Evolutionary conservation across 2,797 vertebrate species (phyloP).

Genomic region (Chelonia mydas): DNA sequence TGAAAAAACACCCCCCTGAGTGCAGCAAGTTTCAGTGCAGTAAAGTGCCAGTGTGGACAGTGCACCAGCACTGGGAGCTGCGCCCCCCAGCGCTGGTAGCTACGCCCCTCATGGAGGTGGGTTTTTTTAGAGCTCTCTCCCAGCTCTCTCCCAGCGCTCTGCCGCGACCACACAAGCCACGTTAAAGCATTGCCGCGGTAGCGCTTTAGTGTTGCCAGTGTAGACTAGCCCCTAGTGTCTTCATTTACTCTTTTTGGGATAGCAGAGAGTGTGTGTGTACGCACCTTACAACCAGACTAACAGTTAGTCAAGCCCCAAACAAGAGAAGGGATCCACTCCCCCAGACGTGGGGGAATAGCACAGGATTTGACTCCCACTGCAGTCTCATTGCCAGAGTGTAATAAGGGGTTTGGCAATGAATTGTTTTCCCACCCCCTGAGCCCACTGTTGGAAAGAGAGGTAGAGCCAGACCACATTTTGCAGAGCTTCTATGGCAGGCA

Average conservation of each 20-base stretch:
- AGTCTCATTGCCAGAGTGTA: background rate
- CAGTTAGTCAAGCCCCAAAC: background rate
- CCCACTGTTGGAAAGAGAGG: background rate
- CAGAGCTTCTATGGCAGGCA: background rate
- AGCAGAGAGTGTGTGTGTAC: background rate
- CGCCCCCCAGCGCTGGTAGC: too few species aligned
- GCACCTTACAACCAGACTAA: background rate
- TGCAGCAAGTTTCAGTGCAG: too few species aligned
- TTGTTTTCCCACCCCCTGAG: background rate
- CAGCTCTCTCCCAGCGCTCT: too few species aligned
- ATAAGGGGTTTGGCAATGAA: background rate
- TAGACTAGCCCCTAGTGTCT: background rate
- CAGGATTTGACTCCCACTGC: background rate
- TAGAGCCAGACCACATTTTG: background rate
- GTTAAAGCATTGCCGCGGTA: too few species aligned
- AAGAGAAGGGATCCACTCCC: accelerated
- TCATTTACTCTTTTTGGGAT: background rate
- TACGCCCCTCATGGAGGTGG: too few species aligned
- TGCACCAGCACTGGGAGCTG: too few species aligned
- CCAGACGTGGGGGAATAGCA: background rate
- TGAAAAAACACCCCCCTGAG: too few species aligned
- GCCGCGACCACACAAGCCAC: too few species aligned
- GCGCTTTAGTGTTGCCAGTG: too few species aligned
- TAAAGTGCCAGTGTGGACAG: too few species aligned
- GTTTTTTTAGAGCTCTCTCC: too few species aligned